These are phyloP conservation scores for Alauda arvensis DNA, from an alignment of 2,797 vertebrate species.

Conservation along the genomic window DNA sequence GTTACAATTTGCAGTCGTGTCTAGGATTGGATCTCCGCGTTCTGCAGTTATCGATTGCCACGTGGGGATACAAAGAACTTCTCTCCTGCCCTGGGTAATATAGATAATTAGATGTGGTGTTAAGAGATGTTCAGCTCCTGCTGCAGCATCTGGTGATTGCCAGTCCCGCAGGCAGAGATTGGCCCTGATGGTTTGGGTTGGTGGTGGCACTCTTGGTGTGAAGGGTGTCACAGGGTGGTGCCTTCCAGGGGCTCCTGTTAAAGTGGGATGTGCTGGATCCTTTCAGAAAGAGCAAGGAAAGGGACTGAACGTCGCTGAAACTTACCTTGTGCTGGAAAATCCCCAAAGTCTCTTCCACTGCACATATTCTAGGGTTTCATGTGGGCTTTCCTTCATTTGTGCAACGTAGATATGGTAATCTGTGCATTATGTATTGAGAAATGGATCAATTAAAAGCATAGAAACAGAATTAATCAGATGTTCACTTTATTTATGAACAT, in stretches of 20 bases:
- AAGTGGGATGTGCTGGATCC: neutral
- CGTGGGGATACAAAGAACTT: neutral
- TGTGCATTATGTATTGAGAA: conserved; percentile 23
- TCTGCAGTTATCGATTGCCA: neutral
- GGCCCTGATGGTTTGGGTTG: neutral
- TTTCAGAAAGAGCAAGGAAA: neutral
- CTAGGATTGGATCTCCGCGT: neutral
- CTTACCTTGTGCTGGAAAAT: neutral
- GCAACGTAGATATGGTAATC: conserved; percentile 12
- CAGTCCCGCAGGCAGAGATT: neutral
- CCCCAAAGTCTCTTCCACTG: neutral
- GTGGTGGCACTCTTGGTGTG: neutral
- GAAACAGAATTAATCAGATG: conserved; percentile 48
- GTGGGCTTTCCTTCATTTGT: neutral
- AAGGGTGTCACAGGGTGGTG: neutral
- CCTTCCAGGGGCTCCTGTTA: neutral
- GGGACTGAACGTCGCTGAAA: neutral
- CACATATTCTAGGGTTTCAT: neutral
- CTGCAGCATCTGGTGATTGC: conserved; percentile 8
- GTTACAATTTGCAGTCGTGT: neutral
- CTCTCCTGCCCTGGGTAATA: neutral
- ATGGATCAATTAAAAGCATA: conserved; percentile 42
- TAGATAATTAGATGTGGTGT: conserved; percentile 20
- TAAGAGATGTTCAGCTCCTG: conserved; percentile 4
- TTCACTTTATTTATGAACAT: conserved; percentile 58